Conservation (phyloP, 2,113 vertebrate genomes). For the Elephantulus edwardii region DNA sequence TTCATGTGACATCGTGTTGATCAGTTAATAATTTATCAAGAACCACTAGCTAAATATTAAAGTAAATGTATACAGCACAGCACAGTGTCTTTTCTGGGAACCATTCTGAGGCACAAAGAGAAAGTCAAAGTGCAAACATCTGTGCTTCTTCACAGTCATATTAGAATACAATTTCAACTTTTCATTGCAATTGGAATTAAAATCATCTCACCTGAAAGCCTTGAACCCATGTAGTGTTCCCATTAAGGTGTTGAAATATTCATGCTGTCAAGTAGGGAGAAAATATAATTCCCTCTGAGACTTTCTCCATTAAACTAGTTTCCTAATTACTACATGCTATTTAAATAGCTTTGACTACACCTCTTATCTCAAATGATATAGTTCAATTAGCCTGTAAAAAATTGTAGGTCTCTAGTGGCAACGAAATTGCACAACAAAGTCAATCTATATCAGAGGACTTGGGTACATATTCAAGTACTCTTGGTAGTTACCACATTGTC, state of each 20-base stretch:
- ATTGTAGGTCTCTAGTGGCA: slow-evolving; percentile 54
- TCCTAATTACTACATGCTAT: slow-evolving; percentile 63
- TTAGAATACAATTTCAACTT: slow-evolving; percentile 70
- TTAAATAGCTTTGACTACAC: slow-evolving; percentile 60
- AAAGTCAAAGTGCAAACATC: slow-evolving; percentile 59
- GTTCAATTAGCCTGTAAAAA: slow-evolving; percentile 71
- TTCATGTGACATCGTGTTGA: slow-evolving; percentile 33
- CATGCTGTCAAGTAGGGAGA: slow-evolving; percentile 30
- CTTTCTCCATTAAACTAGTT: slow-evolving; percentile 67
- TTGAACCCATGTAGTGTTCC: slow-evolving; percentile 48
- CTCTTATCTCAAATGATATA: slow-evolving; percentile 61
- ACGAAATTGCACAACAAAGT: slow-evolving; percentile 49
- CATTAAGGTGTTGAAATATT: slow-evolving; percentile 65
- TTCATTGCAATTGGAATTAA: slow-evolving; percentile 66
- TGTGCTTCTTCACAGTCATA: slow-evolving; percentile 48
- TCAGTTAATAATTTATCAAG: slow-evolving; percentile 70
- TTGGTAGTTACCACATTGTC: background rate
- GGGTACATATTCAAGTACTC: slow-evolving; percentile 36
- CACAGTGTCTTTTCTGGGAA: background rate
- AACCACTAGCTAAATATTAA: slow-evolving; percentile 59
- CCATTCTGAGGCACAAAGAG: slow-evolving; percentile 10
- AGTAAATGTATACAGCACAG: slow-evolving; percentile 55
- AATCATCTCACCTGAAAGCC: slow-evolving; percentile 75
- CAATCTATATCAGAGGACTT: slow-evolving; percentile 28
- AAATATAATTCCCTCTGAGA: slow-evolving; percentile 57